Evolutionary conservation across 1,140 invertebrate genomes (phyloP).

Genomic region (Drosophila punjabiensis): DNA sequence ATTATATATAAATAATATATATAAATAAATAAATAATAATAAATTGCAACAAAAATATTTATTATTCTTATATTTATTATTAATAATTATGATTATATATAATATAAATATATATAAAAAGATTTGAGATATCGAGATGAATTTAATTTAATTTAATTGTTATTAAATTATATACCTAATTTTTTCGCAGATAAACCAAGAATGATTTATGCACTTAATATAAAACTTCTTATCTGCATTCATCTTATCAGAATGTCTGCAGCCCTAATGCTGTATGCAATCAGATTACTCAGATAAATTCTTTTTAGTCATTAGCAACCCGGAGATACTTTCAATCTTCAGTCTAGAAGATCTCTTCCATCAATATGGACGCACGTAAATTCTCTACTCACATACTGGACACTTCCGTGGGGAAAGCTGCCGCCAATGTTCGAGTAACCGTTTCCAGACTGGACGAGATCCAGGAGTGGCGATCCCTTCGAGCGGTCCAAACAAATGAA

Average conservation of each 20-base stretch:
- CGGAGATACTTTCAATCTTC: background rate
- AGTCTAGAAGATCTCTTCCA: background rate
- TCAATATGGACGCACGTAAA: slow-evolving; percentile 79
- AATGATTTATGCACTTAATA: background rate
- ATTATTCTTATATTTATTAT: no score
- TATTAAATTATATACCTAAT: background rate
- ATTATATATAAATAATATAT: no score
- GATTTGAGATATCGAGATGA: background rate
- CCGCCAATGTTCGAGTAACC: slow-evolving; percentile 87
- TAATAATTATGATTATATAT: no score
- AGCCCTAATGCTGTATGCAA: slow-evolving; percentile 4
- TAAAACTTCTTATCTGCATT: slow-evolving; percentile 3
- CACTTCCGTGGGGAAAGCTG: slow-evolving; percentile 88
- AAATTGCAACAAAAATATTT: background rate
- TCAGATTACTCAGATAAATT: slow-evolving; percentile 14
- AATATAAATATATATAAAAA: background rate
- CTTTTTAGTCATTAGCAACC: background rate
- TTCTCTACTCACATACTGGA: slow-evolving; percentile 89
- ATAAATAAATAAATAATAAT: background rate
- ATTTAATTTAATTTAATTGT: background rate
- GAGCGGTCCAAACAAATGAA: slow-evolving; percentile 87
- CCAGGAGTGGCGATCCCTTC: slow-evolving; percentile 87
- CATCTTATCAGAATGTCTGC: background rate
- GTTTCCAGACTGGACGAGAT: slow-evolving; percentile 86
- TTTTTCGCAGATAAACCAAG: no score